Percentiles rank a stretch among this genome's conserved stretches.
Conservation (phyloP, 2,797 vertebrate species). For the Pipistrellus pygmaeus region DNA sequence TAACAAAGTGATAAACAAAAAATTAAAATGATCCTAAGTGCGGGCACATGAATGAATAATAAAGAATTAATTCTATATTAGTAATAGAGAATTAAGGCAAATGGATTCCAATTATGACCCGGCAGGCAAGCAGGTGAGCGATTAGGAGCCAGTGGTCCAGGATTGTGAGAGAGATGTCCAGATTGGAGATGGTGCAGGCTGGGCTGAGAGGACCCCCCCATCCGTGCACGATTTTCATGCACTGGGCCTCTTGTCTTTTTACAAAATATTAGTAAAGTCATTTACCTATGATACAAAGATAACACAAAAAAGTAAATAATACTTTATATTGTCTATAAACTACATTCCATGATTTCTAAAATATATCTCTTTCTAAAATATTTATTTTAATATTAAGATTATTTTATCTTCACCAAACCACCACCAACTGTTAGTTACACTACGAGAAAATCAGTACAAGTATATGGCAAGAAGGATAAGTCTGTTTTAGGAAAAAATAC, state of each 20-base stretch:
- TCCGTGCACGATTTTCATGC: too few species aligned
- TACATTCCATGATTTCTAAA: slow-evolving; percentile 37
- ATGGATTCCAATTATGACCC: not conserved
- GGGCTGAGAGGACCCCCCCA: too few species aligned
- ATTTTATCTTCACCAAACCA: slow-evolving; percentile 24
- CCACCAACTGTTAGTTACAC: slow-evolving; percentile 10
- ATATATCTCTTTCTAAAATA: slow-evolving; percentile 27
- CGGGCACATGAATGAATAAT: not conserved
- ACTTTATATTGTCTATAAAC: slow-evolving; percentile 39
- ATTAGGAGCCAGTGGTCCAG: too few species aligned
- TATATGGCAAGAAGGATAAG: slow-evolving; percentile 13
- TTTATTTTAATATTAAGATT: slow-evolving; percentile 35
- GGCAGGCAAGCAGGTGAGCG: too few species aligned
- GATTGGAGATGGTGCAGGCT: too few species aligned
- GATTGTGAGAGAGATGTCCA: too few species aligned
- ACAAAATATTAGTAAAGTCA: too few species aligned
- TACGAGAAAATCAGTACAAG: not conserved
- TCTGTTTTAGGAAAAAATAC: slow-evolving; percentile 16
- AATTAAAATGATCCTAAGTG: slow-evolving; percentile 42
- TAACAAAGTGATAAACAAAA: slow-evolving; percentile 24
- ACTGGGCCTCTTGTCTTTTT: too few species aligned
- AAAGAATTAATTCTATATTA: not conserved
- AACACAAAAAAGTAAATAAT: not conserved
- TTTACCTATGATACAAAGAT: too few species aligned
- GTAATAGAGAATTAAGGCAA: not conserved